Evolutionary conservation across 1,140 invertebrate genomes (phyloP), one percentile per base, ranked within the genome.

Genomic region (Eulimnadia texana): DNA sequence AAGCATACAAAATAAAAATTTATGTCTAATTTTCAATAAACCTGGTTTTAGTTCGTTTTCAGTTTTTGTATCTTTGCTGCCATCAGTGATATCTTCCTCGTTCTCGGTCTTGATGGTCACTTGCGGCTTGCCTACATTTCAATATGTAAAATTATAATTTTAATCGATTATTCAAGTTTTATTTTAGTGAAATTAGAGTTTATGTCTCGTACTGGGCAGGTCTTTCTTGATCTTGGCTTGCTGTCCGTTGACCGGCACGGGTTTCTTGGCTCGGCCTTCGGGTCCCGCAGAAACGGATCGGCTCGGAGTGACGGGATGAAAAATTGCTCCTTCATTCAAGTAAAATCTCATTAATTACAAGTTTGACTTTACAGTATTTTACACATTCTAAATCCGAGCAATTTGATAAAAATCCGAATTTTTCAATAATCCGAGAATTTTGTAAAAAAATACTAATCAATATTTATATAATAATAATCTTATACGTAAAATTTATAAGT

Each of bases 221-320:
- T 42, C 33, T 42, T 33, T 33, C 27, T 57, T 57, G 22, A 10
- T 55, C 27, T 57, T 27, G 27, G 55, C 53, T 54, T 50, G 60
- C 42, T 33, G 60, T 28, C 27, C 50, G 27, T 61, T 61, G 22
- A 61, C 42, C 16, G 60, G 53, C 16, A 28, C 24, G 25, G 60
- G 27, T 61, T 61, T 60, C 16, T 33, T 33, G 27, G 29, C 52
- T 47, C 58, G 58, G 55, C 68, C 68, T 62, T 72, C 73, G 11
- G 82, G 82, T 61, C 82, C 83, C 64, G 83, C 80, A 50, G 83
- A 85, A 70, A 84, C 82, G 22, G 83, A 85, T 64, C 84, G 80
- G 68, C 79, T 83, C 70, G 64, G 19, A 56, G 62, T 51, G 20
- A 62, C 47, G n/a, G 57, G 58, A 61, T 60, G 63, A 23, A 58